Evolutionary conservation across 2,888 invertebrate species (phyloP), one percentile per base, ranked within the genome.

Genomic region (Epirrita christyi): DNA sequence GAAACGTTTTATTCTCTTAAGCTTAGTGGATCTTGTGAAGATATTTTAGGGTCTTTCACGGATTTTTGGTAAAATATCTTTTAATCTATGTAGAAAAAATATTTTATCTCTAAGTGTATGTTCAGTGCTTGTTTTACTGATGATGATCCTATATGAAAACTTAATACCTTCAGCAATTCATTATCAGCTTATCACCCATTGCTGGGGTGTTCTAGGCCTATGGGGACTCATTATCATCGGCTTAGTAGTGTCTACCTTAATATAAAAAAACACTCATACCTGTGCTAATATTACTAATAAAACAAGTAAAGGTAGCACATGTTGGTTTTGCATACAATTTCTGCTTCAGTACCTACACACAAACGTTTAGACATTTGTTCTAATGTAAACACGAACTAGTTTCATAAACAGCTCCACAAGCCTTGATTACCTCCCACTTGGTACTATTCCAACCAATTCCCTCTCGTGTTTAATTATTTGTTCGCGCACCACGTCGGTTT

Each of bases 401-500:
- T 56, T 56, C 55, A 56, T 56, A 56, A 50, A 56, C 50, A 55
- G 55, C 36, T 46, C 49, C 32, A 40, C 43, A 37, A 38, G 13
- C 55, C 49, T 63, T 64, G 61, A 59, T 61, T 61, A 51, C 51
- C 43, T 53, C 47, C 47, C 50, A 51, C 55, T 53, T 57, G 55
- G 55, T 62, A 50, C 53, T 47, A 48, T 56, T 61, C 52, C 54
- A 66, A 57, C 55, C 57, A 63, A 52, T 63, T 64, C 38, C 52
- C 49, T 37, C 42, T 45, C 48, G 61, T 55, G 58, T 66, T 67
- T 73, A 75, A 75, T 73, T 73, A 69, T 69, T 71, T 67, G 68
- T 72, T 71, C 57, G 61, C 57, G 54, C 62, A 72, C 64, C 74
- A 76, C 65, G 65, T 58, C 68, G 61, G 66, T 66, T 76, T 73